Conservation (phyloP, 30 jellyfish, hydroid and myxozoan species). For the Sanderia malayensis region DNA sequence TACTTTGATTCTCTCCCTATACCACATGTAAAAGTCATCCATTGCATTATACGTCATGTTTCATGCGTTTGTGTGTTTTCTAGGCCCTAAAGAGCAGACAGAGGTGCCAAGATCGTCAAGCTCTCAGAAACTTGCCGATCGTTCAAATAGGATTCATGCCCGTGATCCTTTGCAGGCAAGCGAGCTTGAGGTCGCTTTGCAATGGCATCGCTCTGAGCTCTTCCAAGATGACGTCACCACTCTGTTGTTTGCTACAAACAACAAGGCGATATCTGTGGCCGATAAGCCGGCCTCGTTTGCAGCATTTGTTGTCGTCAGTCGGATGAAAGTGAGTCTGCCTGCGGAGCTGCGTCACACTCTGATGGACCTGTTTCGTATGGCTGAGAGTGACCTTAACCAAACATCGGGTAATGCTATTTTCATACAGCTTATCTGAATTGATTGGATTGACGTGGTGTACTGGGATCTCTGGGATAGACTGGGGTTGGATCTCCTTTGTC, state of each 20-base stretch:
- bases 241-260: constrained; percentile 59
- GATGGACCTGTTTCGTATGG: constrained; percentile 49
- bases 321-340: constrained; percentile 12
- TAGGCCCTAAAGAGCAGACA: neutral
- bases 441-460: no score
- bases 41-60: no score
- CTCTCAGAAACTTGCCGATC: constrained; percentile 43
- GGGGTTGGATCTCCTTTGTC: no score
- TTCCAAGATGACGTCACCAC: neutral
- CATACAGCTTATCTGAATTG: no score
- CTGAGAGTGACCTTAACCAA: constrained; percentile 48
- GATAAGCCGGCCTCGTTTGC: constrained; percentile 68
- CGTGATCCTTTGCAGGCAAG: constrained; percentile 81
- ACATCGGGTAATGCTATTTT: constrained; percentile 24
- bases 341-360: constrained; percentile 30
- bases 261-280: constrained; percentile 48
- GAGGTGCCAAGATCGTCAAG: constrained; percentile 10
- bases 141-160: constrained; percentile 58
- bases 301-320: constrained; percentile 23
- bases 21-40: no score
- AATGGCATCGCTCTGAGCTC: constrained; percentile 69
- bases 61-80: neutral
- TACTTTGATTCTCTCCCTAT: no score
- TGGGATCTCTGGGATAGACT: no score
- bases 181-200: constrained; percentile 68